A percentile compares a stretch with the other conserved stretches of the same genome.
These are phyloP conservation scores for Sakesphorus luctuosus DNA, from an alignment of 2,113 vertebrate genomes.

Conservation along the genomic window DNA sequence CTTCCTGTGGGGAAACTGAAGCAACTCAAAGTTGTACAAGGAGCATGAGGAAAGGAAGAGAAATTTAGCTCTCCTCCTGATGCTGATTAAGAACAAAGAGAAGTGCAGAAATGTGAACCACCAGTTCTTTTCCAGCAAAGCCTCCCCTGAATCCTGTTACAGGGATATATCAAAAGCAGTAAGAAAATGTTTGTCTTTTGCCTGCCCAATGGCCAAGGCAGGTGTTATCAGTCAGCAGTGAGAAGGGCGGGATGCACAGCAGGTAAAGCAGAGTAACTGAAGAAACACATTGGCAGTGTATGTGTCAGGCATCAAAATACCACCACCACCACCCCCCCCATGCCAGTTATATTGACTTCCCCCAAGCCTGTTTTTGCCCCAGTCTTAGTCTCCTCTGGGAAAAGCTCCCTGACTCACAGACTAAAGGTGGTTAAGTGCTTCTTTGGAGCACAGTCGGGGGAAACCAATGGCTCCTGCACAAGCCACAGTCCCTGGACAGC, in stretches of 20 bases:
- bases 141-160: background rate
- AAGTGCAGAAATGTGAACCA: background rate
- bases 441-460: background rate
- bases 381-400: background rate
- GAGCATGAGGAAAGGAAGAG: background rate
- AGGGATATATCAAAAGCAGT: background rate
- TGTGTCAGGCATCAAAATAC: background rate
- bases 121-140: background rate
- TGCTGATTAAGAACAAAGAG: background rate
- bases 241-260: background rate
- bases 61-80: background rate
- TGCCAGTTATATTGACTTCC: accelerated
- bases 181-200: background rate
- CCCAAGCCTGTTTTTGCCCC: background rate
- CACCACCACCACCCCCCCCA: no score
- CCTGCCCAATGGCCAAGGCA: background rate
- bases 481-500: background rate
- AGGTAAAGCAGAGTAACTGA: background rate
- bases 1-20: background rate
- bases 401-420: background rate
- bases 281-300: background rate
- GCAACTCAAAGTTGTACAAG: background rate
- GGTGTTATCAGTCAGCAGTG: background rate
- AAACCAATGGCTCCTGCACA: background rate
- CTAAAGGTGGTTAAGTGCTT: background rate